Percentiles rank a stretch among this genome's conserved stretches.
phyloP scores from a whole-genome alignment of 2,797 vertebrate genomes.

The Sorex maritimensis region DNA sequence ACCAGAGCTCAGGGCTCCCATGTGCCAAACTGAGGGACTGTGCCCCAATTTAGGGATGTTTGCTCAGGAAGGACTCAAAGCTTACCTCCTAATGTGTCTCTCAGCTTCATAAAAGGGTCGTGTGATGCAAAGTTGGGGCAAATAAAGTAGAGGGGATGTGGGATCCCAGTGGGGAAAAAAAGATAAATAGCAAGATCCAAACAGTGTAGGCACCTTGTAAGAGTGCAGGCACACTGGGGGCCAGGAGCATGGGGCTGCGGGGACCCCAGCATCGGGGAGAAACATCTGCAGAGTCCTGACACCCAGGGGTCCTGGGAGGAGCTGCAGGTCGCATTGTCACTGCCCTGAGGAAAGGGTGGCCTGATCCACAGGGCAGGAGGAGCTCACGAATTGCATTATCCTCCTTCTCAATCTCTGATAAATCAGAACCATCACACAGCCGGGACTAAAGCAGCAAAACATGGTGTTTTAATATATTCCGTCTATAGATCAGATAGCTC shows the following conservation, averaged over 20 bases:
- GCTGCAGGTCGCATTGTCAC: rapidly evolving
- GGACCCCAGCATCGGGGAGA: not conserved
- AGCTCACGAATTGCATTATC: not conserved
- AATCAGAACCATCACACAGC: not conserved
- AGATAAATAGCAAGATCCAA: too few relatives aligned
- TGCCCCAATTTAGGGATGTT: not conserved
- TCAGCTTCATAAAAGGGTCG: not conserved
- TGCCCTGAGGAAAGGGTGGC: rapidly evolving
- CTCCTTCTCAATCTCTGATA: not conserved
- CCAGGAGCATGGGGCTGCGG: not conserved
- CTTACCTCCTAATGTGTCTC: not conserved
- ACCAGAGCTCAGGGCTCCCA: too few relatives aligned
- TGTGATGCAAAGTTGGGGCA: not conserved
- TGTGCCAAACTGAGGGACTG: not conserved
- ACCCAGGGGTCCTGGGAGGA: too few relatives aligned
- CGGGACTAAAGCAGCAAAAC: constrained; percentile 48
- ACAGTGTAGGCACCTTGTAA: rapidly evolving
- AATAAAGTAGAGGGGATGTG: not conserved
- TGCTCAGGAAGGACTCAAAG: not conserved
- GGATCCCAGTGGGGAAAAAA: not conserved
- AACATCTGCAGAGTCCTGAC: not conserved
- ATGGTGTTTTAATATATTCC: constrained; percentile 58
- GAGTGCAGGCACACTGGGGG: rapidly evolving
- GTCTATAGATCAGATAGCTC: constrained; percentile 50
- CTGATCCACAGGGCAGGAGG: not conserved